phyloP scores from a whole-genome alignment of 2,797 vertebrate genomes.

The Coracias cyanogaster region DNA sequence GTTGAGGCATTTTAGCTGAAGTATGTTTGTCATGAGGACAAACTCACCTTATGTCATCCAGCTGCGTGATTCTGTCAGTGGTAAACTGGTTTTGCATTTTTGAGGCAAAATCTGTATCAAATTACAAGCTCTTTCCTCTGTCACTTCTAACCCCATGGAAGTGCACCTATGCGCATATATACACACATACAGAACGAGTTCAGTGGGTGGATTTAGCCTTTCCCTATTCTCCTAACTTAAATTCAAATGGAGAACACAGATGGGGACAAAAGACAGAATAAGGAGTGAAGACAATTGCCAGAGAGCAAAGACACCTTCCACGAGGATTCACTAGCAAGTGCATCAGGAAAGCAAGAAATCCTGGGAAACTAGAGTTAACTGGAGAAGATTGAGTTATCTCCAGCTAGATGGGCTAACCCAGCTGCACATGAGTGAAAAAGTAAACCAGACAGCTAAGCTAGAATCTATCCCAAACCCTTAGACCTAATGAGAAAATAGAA shows the following conservation, averaged over 20 bases:
- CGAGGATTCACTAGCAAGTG: neutral
- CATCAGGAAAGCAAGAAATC: neutral
- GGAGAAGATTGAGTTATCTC: neutral
- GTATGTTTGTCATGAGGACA: neutral
- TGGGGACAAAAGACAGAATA: neutral
- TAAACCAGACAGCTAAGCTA: neutral
- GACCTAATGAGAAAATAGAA: neutral
- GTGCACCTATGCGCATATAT: neutral
- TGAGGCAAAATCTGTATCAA: neutral
- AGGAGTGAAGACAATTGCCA: neutral
- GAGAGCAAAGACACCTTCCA: neutral
- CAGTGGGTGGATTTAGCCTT: neutral
- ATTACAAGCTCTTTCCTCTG: neutral
- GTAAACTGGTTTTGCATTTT: neutral
- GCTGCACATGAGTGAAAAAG: neutral
- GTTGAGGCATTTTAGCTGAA: slow-evolving; percentile 29
- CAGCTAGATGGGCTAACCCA: neutral
- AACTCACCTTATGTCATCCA: neutral
- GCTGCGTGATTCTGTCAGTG: neutral
- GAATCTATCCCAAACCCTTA: neutral
- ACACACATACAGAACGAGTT: neutral
- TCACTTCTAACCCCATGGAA: neutral
- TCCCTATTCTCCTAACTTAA: neutral
- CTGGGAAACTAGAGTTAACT: neutral
- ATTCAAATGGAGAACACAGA: neutral